phyloP scores from a whole-genome alignment of 2,797 vertebrate genomes.

The Tadarida brasiliensis region DNA sequence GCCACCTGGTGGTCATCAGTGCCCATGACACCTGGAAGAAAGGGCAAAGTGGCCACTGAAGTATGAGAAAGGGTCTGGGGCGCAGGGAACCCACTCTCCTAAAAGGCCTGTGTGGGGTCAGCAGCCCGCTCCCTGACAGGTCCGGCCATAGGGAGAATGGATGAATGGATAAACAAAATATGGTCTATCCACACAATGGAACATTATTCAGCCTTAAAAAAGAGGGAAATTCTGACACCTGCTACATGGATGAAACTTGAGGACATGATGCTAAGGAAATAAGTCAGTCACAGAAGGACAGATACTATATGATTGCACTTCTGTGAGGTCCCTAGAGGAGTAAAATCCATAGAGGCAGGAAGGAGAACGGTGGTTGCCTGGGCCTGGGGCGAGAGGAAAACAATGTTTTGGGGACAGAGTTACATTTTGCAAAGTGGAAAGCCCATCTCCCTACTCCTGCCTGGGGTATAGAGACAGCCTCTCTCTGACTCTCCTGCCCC shows the following conservation, averaged over 20 bases:
- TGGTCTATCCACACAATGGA: too few species aligned
- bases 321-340: neutral
- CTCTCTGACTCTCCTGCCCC: neutral
- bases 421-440: neutral
- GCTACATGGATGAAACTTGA: neutral
- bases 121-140: neutral
- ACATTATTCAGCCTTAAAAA: too few species aligned
- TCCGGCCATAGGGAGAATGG: neutral
- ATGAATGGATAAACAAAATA: too few species aligned
- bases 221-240: too few species aligned
- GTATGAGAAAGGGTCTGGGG: fast-evolving
- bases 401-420: neutral
- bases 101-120: too few species aligned
- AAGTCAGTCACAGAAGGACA: neutral
- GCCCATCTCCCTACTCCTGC: neutral
- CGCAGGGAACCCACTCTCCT: fast-evolving
- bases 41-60: fast-evolving
- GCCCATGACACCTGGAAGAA: neutral
- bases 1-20: neutral
- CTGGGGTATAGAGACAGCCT: neutral
- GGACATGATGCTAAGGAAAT: neutral
- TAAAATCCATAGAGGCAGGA: neutral
- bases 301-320: neutral
- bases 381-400: neutral
- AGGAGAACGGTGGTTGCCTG: neutral